Evolutionary conservation across 1,140 invertebrate genomes (phyloP).

Genomic region (Papilio glaucus): DNA sequence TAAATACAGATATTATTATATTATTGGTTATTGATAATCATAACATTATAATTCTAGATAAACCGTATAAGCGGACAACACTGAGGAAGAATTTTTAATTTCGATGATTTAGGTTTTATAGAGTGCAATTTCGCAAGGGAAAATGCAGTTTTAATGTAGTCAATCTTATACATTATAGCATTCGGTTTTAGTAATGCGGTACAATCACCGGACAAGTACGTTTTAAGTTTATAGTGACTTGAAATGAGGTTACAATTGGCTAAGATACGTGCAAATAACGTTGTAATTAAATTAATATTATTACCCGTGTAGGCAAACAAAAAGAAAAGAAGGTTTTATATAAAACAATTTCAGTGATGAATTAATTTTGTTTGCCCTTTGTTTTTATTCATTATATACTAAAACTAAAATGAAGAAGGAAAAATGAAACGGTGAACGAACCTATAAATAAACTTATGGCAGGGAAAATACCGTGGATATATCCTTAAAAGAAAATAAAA

Average conservation of each 20-base stretch:
- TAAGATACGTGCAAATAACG: neutral
- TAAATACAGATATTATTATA: no score
- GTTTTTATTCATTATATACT: no score
- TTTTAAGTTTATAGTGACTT: slow-evolving; percentile 12
- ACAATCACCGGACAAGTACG: slow-evolving; percentile 17
- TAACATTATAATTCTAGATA: neutral
- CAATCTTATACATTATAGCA: neutral
- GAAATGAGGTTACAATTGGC: slow-evolving; percentile 8
- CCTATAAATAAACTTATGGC: no score
- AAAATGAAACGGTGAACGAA: no score
- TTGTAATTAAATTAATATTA: neutral
- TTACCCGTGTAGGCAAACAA: no score
- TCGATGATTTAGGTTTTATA: neutral
- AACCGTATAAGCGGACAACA: neutral
- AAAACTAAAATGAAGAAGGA: no score
- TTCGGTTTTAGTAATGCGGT: neutral
- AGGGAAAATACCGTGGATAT: no score
- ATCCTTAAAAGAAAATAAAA: no score
- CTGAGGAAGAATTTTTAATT: neutral
- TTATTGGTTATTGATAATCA: neutral
- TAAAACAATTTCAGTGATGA: no score
- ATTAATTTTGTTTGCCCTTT: no score
- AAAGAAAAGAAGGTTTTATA: no score
- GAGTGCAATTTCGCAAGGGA: neutral
- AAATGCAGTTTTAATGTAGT: slow-evolving; percentile 4